Evolutionary conservation across 1,140 invertebrate species (phyloP), one percentile per base, ranked within the genome.

Genomic region (Leguminivora glycinivorella): DNA sequence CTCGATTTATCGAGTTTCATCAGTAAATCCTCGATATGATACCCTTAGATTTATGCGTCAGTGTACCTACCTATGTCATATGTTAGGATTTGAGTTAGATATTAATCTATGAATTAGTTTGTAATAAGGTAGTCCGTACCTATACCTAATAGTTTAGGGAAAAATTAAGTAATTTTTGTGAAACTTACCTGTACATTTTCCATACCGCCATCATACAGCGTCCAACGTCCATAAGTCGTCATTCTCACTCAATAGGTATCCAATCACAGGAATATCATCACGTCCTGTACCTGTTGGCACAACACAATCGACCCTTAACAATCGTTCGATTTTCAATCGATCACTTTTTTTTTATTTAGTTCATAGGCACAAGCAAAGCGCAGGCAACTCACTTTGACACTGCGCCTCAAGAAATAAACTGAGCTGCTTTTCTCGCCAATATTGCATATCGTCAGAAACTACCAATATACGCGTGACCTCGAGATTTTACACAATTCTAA

Each of bases 211-310:
- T 89, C 87, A 58, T 83, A 89, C 73, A 91, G 63, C 5, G 88
- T 91, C 89, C 89, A 91, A 70, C 89, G 83, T 24, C 87, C 88
- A 66, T 86, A 90, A 24, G 82, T 73, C 4, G 87, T 84, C 88
- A 91, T 91, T 22, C 2, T 76, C n/a, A n/a, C 31, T 74, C 43
- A 69, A 47, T 69, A n/a, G n/a, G n/a, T n/a, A 25, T 25, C 22
- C 24, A 40, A 52, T 6, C n/a, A 52, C 7, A 22, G 19, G 19
- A 2, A 47, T 58, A 56, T 40, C 69, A 70, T 38, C 69, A 40
- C 14, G 14, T 9, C 47, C 17, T 10, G 19, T 52, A 52, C 47
- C 47, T 52, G 47, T 22, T 43, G 19, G 12, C 66, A 67, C 66
- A 31, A 63, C 58, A 63, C 58, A 29, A 31, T 17, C 25, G 9